Percentiles rank a stretch among this genome's conserved stretches.
Evolutionary conservation across 2,888 invertebrate species (phyloP).

Genomic region (Trichogramma evanescens): DNA sequence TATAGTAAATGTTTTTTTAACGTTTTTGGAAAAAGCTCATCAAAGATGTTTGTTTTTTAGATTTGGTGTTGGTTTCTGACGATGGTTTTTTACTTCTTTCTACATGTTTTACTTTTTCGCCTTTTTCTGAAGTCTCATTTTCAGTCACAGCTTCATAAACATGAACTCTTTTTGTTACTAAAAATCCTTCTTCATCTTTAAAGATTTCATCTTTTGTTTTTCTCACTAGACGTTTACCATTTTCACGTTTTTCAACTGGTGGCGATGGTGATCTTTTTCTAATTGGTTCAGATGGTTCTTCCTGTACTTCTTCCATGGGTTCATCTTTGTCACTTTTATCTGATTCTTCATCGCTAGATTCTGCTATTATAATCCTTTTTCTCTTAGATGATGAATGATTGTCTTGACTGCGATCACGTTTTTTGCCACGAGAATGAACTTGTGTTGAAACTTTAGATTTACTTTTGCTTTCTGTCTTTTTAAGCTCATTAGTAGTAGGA

Average conservation of each 20-base stretch:
- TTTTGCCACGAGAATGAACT: slow-evolving; percentile 26
- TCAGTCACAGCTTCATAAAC: slow-evolving; percentile 38
- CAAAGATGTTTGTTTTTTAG: slow-evolving; percentile 38
- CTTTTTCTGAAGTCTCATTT: slow-evolving; percentile 29
- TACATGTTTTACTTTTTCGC: slow-evolving; percentile 24
- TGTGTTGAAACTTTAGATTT: slow-evolving; percentile 20
- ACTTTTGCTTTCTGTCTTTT: slow-evolving; percentile 7
- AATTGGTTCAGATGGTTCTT: slow-evolving; percentile 20
- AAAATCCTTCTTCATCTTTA: slow-evolving; percentile 43
- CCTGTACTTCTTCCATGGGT: slow-evolving; percentile 27
- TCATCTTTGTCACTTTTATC: slow-evolving; percentile 23
- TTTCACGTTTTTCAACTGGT: slow-evolving; percentile 27
- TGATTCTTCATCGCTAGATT: slow-evolving; percentile 14
- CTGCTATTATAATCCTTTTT: slow-evolving; percentile 34
- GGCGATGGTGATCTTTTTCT: slow-evolving; percentile 32
- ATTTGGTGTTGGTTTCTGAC: slow-evolving; percentile 13
- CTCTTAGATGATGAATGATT: slow-evolving; percentile 29
- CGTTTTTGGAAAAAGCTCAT: slow-evolving; percentile 42
- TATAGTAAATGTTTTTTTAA: slow-evolving; percentile 20
- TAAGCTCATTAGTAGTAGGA: neutral
- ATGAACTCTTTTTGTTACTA: slow-evolving; percentile 41
- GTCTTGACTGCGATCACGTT: slow-evolving; percentile 32
- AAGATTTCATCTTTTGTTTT: slow-evolving; percentile 39
- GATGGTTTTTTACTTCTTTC: slow-evolving; percentile 25
- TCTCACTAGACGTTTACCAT: slow-evolving; percentile 38